Evolutionary conservation across 2,888 invertebrate genomes (phyloP), one percentile per base, ranked within the genome.

Genomic region (Lepidocyrtinus sp.): DNA sequence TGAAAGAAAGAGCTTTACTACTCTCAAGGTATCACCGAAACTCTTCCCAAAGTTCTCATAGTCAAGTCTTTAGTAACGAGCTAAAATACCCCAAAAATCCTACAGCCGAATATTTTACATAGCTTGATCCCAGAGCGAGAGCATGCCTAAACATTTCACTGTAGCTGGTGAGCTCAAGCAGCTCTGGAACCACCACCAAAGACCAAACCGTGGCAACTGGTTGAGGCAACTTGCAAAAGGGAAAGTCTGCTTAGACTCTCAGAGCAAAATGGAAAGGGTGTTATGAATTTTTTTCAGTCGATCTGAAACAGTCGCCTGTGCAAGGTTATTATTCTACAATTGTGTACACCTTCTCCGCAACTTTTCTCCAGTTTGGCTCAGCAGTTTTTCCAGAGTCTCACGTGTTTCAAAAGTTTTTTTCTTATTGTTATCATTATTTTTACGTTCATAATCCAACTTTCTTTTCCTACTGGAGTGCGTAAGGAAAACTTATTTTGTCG

Each of bases 241-340:
- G 25, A 25, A 63, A 22, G 25, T 63, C 9, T 24, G 15, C 22
- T 7, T 22, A 2, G 21, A 24, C 21, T 70, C 59, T 46, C 21
- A 21, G 63, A 50, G 45, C 45, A 61, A 72, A 63, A 65, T 17
- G 50, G 63, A 7, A 46, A 73, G 73, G 73, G 73, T 64, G 55
- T 46, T 15, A 65, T 25, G 64, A 26, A 50, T 46, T 55, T 65
- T 55, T 22, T 65, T 64, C 65, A 73, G 73, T 73, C 65, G 64
- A 64, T 65, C 50, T 46, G 45, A 55, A 45, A 73, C 73, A 26
- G 73, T 73, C 50, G 64, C 27, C 65, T n/a, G 65, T 65, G 73
- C 17, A 72, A 27, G 61, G 46, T 72, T 72, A 45, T 45, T 63
- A n/a, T n/a, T 55, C 17, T n/a, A n/a, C 55, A 12, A 55, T 7